A percentile compares a stretch with the other conserved stretches of the same genome.
These are phyloP conservation scores for Piaya cayana DNA, from an alignment of 2,113 vertebrate genomes.

Conservation along the genomic window DNA sequence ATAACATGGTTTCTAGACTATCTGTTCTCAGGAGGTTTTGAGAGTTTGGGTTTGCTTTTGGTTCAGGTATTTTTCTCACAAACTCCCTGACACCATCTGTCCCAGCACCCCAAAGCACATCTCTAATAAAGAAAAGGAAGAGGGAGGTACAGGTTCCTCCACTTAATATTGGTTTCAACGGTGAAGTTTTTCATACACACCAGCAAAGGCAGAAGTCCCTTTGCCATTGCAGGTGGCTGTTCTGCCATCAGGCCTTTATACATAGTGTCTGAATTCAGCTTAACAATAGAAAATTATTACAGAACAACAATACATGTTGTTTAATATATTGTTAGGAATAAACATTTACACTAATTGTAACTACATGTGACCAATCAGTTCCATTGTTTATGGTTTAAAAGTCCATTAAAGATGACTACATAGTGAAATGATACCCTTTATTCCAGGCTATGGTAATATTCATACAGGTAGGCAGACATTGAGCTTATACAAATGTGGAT, in stretches of 20 bases:
- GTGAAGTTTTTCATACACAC: neutral
- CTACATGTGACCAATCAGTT: neutral
- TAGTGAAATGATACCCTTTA: neutral
- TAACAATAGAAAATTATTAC: neutral
- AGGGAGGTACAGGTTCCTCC: neutral
- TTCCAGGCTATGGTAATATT: neutral
- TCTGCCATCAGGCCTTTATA: neutral
- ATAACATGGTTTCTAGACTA: neutral
- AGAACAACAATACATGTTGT: neutral
- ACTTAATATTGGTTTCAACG: accelerated
- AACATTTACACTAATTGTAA: neutral
- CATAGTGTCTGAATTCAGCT: neutral
- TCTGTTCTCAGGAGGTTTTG: neutral
- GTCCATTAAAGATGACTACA: neutral
- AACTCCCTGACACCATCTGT: neutral
- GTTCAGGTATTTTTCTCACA: neutral
- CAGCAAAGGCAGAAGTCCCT: neutral
- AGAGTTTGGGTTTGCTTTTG: neutral
- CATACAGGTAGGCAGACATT: neutral
- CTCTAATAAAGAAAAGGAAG: neutral
- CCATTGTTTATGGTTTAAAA: neutral
- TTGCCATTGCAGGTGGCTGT: neutral
- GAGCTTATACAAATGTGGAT: neutral
- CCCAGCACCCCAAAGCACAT: neutral
- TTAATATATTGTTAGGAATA: neutral